Conservation (phyloP, 2,888 invertebrate species). For the Synanthedon myopaeformis region DNA sequence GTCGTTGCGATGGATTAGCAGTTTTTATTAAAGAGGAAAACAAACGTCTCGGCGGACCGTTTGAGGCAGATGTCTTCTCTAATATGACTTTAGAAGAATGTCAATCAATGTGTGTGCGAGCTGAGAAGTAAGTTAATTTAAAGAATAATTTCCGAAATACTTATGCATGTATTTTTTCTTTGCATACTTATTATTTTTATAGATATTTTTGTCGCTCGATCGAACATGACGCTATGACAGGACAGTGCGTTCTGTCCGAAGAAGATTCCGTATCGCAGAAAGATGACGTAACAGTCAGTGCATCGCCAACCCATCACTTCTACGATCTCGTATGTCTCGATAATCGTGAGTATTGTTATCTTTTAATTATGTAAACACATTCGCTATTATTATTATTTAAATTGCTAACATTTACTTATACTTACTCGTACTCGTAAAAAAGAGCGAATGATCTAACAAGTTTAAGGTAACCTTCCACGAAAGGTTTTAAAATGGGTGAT, state of each 20-base stretch:
- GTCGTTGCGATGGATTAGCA: slow-evolving; percentile 86
- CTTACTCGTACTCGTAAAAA: too few relatives aligned
- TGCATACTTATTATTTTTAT: slow-evolving; percentile 3
- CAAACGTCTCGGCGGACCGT: slow-evolving; percentile 87
- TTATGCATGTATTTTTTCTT: not conserved
- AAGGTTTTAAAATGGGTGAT: too few relatives aligned
- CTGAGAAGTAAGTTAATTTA: slow-evolving; percentile 77
- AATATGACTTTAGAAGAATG: slow-evolving; percentile 90
- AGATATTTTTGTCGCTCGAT: slow-evolving; percentile 90
- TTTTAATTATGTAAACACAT: too few relatives aligned
- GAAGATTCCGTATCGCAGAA: slow-evolving; percentile 92
- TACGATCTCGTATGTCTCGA: slow-evolving; percentile 91
- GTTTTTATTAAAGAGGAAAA: slow-evolving; percentile 93
- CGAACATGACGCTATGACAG: slow-evolving; percentile 88
- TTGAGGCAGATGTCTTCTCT: slow-evolving; percentile 88
- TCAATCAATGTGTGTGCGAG: slow-evolving; percentile 86
- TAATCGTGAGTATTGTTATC: slow-evolving; percentile 78
- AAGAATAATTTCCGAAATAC: not conserved
- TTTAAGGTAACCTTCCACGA: too few relatives aligned
- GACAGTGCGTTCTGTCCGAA: slow-evolving; percentile 89
- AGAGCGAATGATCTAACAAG: too few relatives aligned
- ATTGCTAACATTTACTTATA: not conserved
- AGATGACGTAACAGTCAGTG: slow-evolving; percentile 87
- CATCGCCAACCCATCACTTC: slow-evolving; percentile 87
- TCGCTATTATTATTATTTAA: not conserved